Evolutionary conservation across 2,113 vertebrate species (phyloP).

Genomic region (Hirundichthys speculiger): DNA sequence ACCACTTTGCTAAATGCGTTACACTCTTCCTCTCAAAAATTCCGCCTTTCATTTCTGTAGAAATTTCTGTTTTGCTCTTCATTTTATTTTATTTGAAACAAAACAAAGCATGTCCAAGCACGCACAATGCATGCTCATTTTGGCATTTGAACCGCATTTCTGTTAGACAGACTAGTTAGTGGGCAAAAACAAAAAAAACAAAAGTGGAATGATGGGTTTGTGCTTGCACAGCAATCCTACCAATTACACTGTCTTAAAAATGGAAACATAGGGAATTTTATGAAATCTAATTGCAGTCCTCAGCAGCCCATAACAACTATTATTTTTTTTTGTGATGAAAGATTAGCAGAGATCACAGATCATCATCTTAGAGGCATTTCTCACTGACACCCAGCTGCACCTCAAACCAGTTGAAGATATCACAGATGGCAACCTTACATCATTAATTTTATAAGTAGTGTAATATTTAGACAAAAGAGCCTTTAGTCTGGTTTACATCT

Average conservation of each 20-base stretch:
- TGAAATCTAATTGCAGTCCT: constrained; percentile 7
- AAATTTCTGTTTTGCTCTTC: too few relatives aligned
- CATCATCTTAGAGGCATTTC: constrained; percentile 10
- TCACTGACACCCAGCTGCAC: constrained; percentile 1
- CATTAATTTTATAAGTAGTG: constrained; percentile 1
- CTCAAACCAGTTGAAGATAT: constrained; percentile 5
- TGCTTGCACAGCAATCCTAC: too few relatives aligned
- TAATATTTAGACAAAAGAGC: not conserved
- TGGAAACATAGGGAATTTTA: constrained; percentile 3
- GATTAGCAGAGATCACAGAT: constrained; percentile 6
- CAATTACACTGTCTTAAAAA: not conserved
- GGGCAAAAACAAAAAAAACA: too few relatives aligned
- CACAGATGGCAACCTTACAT: constrained; percentile 1
- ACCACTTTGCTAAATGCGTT: too few relatives aligned
- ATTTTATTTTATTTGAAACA: too few relatives aligned
- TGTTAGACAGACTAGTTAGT: too few relatives aligned
- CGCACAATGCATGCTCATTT: too few relatives aligned
- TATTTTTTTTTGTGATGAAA: constrained; percentile 1
- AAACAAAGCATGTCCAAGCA: too few relatives aligned
- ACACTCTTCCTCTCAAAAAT: too few relatives aligned
- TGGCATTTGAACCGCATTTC: too few relatives aligned
- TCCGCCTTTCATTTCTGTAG: too few relatives aligned
- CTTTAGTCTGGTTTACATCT: not conserved
- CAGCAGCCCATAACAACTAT: constrained; percentile 3
- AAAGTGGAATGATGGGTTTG: too few relatives aligned